These are phyloP conservation scores for Acrobasis repandana DNA, from an alignment of 2,888 invertebrate species.

Conservation along the genomic window DNA sequence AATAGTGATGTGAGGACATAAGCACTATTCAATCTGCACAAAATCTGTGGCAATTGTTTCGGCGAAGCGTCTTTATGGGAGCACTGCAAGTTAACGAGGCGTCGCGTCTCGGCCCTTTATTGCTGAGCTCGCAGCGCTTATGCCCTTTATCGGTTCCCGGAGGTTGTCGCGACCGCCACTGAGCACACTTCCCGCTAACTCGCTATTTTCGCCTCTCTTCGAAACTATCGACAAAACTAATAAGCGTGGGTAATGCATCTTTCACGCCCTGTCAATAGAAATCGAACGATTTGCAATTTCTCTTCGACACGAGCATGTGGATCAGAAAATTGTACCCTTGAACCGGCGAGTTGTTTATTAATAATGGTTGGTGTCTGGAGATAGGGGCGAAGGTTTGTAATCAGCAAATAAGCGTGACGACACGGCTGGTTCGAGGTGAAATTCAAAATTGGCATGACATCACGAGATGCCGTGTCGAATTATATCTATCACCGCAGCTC, in stretches of 20 bases:
- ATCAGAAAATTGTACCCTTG: conserved; percentile 23
- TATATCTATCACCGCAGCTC: conserved; percentile 77
- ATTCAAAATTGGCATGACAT: conserved; percentile 78
- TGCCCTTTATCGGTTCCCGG: conserved; percentile 77
- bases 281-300: conserved; percentile 43
- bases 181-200: conserved; percentile 69
- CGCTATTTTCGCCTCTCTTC: conserved; percentile 74
- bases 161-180: conserved; percentile 71
- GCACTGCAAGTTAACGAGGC: conserved; percentile 71
- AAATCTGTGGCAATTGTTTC: conserved; percentile 63
- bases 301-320: conserved; percentile 34
- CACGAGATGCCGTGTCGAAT: conserved; percentile 80
- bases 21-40: conserved; percentile 31
- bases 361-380: conserved; percentile 50
- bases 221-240: conserved; percentile 58
- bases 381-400: conserved; percentile 47
- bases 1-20: conserved; percentile 30
- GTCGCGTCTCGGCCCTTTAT: conserved; percentile 59
- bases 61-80: conserved; percentile 73
- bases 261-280: conserved; percentile 63
- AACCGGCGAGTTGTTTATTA: conserved; percentile 49
- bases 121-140: conserved; percentile 48
- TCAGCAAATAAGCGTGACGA: conserved; percentile 71
- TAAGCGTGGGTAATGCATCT: conserved; percentile 57
- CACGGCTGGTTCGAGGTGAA: conserved; percentile 54